Base-by-base conservation (phyloP, 2,797 vertebrate species). In the Anabacerthia variegaticeps region DNA sequence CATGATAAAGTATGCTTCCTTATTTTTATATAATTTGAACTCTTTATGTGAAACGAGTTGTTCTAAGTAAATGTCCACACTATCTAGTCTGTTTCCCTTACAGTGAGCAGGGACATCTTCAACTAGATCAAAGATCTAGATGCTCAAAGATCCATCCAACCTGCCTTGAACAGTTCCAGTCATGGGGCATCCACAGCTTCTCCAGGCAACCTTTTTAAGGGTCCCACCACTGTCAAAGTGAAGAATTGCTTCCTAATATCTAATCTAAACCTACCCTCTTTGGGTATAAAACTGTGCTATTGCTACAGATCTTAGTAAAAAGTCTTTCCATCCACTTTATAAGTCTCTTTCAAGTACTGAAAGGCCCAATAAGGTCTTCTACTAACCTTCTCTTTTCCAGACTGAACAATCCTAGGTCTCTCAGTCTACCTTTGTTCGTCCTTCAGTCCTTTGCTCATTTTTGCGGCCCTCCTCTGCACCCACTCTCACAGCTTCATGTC, bases 41-140 rank as follows among this genome's bases (percentile, higher is more conserved):
- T 24, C 14, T 19, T 82, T 76, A 5, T 36, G 12, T 65, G 44
- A 82, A 88, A 55, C 24, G 15, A 74, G 3, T 21, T 54, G 44
- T n/a, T 66, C 23, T 46, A 78, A 49, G 3, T 20, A 51, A 51
- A 65, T 76, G 11, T 0, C 15, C 5, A 6, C 24, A 17, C 3
- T 6, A 4, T 34, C 14, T 49, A 37, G 32, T 39, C 5, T 9
- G 36, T 54, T 10, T 12, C 9, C 6, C 3, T 13, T 37, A 9
- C 0, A 0, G 30, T 20, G 8, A 10, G 10, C 37, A 63, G 18
- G 1, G 5, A 32, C 8, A 10, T 15, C n/a, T 56, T 76, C 17
- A 39, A 21, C 4, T 30, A 46, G 12, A n/a, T 9, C 17, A 46
- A 30, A 46, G 17, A 34, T 7, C 5, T 9, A 39, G 7, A 15